Conservation (phyloP, 2,113 vertebrate genomes). For the Brachypodius melanocephalos region DNA sequence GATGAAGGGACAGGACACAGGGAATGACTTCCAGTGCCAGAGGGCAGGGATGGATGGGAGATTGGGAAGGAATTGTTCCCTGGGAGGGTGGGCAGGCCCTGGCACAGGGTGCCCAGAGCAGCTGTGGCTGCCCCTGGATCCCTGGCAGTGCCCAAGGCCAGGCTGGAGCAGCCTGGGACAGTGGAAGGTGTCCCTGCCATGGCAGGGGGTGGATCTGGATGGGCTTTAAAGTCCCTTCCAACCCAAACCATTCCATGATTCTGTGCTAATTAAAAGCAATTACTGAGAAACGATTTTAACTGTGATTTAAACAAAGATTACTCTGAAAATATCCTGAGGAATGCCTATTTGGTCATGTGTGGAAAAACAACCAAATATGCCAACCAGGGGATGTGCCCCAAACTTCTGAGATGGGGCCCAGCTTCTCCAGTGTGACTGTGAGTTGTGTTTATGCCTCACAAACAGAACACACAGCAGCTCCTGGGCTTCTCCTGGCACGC, state of each 20-base stretch:
- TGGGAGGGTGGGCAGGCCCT: background rate
- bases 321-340: background rate
- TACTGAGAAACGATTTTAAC: background rate
- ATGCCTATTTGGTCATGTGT: accelerated
- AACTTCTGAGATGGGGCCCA: background rate
- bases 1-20: background rate
- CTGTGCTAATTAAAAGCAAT: background rate
- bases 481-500: background rate
- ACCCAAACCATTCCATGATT: background rate
- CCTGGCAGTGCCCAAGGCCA: background rate
- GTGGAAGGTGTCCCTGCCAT: background rate
- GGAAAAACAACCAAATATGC: background rate
- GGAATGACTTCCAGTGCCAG: background rate
- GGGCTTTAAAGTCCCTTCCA: background rate
- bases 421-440: background rate
- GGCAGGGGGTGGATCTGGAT: accelerated
- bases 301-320: background rate
- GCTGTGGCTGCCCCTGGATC: background rate
- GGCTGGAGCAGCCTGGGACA: accelerated
- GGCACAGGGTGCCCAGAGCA: background rate
- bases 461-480: background rate
- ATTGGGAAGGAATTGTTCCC: background rate
- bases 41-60: background rate
- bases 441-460: background rate
- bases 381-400: background rate